Conservation (phyloP, 2,888 invertebrate species). For the Chymomyza amoena region DNA sequence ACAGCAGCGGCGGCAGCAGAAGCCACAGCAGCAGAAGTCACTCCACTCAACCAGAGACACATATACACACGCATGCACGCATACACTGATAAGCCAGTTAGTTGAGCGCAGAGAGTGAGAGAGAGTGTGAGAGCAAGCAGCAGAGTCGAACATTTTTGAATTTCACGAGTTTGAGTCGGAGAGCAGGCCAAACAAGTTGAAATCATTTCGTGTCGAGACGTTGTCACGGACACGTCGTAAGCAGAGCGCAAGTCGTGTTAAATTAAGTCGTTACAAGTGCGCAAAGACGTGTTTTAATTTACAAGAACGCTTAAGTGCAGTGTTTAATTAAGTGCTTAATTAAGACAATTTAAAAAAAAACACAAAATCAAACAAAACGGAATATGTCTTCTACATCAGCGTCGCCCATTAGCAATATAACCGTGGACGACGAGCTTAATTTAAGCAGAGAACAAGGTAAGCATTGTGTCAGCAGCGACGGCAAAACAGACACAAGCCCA, state of each 20-base stretch:
- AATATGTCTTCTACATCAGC: constrained; percentile 79
- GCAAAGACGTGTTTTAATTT: constrained; percentile 20
- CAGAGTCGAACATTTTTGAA: constrained; percentile 32
- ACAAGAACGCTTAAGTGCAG: constrained; percentile 21
- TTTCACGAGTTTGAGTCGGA: constrained; percentile 74
- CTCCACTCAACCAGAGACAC: constrained; percentile 51
- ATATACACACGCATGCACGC: constrained; percentile 16
- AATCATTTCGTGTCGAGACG: constrained; percentile 74
- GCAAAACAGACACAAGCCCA: constrained; percentile 27
- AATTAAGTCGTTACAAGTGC: constrained; percentile 30
- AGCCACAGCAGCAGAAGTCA: constrained; percentile 65
- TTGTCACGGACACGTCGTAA: constrained; percentile 68
- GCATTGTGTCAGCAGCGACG: constrained; percentile 53
- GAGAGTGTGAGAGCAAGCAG: constrained; percentile 7
- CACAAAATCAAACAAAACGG: constrained; percentile 38
- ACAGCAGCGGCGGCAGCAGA: constrained; percentile 39
- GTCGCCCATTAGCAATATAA: constrained; percentile 79
- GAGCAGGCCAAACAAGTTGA: constrained; percentile 54
- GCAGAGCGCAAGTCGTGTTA: constrained; percentile 32
- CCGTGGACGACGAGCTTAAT: constrained; percentile 78
- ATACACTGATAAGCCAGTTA: neutral
- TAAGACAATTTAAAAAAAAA: constrained; percentile 16
- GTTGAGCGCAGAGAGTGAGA: neutral
- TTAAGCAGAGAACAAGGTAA: constrained; percentile 77
- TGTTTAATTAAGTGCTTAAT: constrained; percentile 11